Base-by-base conservation (phyloP, 1,140 invertebrate species). In the Hycleus phaleratus region DNA sequence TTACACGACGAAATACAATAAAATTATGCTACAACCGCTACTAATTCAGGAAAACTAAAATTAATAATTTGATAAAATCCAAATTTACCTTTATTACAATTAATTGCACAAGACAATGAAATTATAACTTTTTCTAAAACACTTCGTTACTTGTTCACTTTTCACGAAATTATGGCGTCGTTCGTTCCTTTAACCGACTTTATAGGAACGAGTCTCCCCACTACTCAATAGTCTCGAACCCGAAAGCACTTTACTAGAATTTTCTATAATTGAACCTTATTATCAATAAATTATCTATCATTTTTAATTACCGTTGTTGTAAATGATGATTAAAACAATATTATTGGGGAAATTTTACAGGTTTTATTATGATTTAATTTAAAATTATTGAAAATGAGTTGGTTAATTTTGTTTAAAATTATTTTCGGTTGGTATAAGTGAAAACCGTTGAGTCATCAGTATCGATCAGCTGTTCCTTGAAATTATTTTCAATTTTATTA, bases 201-300 rank as follows among this genome's bases (percentile, higher is more conserved):
- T 64, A 64, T 64, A 64, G 1, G 9, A 38, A 46, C 39, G 25
- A 12, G n/a, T 48, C 57, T 51, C 60, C 63, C 63, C 56, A 55
- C 56, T 43, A 7, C 53, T 38, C 26, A 44, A 56, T 58, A 58
- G 44, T 51, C 56, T 51, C 26, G 56, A 52, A 58, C 48, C 56
- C 56, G 51, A 25, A 26, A 43, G 44, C 9, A 46, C n/a, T 52
- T 47, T 58, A 60, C 62, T 48, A 60, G 59, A 60, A 58, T 56
- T 43, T 45, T 42, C 51, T 42, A 50, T 9, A 54, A 11, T 32
- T 47, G n/a, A 9, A 40, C 38, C 4, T 9, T 26, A 46, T 32
- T 32, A 32, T 32, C 32, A 7, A 32, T 0, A 32, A 32, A 5
- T 32, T 32, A 32, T 5, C 7, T 32, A 32, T 4, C 0, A 32